Evolutionary conservation across 2,797 vertebrate genomes (phyloP).

Genomic region (Fundulus diaphanus): DNA sequence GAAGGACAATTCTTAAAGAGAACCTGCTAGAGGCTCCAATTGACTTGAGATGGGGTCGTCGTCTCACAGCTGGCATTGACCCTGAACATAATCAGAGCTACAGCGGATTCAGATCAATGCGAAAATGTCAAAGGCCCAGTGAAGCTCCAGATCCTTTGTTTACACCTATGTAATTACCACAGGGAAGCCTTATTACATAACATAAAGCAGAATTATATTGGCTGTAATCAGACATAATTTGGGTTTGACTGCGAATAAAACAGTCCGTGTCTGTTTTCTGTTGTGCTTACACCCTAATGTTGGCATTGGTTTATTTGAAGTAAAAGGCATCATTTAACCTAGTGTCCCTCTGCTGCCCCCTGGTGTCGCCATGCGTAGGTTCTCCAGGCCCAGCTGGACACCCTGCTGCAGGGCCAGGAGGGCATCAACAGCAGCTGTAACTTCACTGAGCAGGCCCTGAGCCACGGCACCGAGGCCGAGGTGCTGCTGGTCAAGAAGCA

Average conservation of each 20-base stretch:
- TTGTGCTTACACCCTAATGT: neutral
- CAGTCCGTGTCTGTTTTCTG: neutral
- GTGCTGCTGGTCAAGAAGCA: conserved; percentile 97
- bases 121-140: too few relatives aligned
- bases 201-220: neutral
- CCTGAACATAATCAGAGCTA: too few relatives aligned
- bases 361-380: conserved; percentile 80
- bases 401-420: conserved; percentile 92
- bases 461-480: conserved; percentile 93
- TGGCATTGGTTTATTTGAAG: neutral
- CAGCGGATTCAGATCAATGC: too few relatives aligned
- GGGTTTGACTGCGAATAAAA: neutral
- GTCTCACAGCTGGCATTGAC: too few relatives aligned
- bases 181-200: too few relatives aligned
- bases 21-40: too few relatives aligned
- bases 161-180: too few relatives aligned
- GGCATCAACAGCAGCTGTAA: conserved; percentile 93
- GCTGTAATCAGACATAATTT: neutral
- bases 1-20: too few relatives aligned
- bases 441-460: conserved; percentile 94
- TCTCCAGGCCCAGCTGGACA: conserved; percentile 92
- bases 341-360: conserved; percentile 40
- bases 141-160: too few relatives aligned
- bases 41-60: too few relatives aligned
- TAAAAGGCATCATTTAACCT: neutral